Conservation (phyloP, 1,140 invertebrate species). For the Agraylea sexmaculata region DNA sequence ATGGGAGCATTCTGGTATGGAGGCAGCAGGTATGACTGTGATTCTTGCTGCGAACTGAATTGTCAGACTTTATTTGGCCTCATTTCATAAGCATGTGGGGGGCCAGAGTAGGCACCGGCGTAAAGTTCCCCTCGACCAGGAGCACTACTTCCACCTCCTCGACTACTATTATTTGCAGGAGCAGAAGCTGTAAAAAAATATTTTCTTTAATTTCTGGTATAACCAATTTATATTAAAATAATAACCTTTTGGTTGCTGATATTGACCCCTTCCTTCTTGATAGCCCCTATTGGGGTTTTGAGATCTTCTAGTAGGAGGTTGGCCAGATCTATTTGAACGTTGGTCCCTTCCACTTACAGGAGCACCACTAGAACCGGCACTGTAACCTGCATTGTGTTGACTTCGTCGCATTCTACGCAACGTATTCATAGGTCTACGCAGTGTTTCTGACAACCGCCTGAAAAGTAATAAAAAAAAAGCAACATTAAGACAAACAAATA, state of each 20-base stretch:
- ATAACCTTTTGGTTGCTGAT: constrained; percentile 19
- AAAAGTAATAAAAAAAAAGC: constrained; percentile 7
- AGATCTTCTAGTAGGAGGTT: constrained; percentile 1
- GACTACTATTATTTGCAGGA: constrained; percentile 26
- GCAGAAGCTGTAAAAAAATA: constrained; percentile 24
- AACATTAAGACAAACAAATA: not conserved
- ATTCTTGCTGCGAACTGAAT: constrained; percentile 20
- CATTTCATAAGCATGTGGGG: constrained; percentile 14
- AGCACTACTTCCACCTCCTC: constrained; percentile 26
- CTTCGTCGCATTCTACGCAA: constrained; percentile 56
- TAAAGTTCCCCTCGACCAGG: constrained; percentile 31
- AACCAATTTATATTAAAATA: constrained; percentile 6
- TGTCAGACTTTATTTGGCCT: constrained; percentile 21
- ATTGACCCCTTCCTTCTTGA: constrained; percentile 18
- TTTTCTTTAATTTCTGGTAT: not conserved
- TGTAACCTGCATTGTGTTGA: constrained; percentile 11
- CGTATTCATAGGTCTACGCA: constrained; percentile 80
- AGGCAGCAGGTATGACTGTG: constrained; percentile 35
- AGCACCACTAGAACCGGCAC: constrained; percentile 16
- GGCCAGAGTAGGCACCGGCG: constrained; percentile 31
- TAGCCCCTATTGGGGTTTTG: constrained; percentile 14
- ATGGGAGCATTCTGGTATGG: constrained; percentile 30
- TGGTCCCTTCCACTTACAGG: not conserved
- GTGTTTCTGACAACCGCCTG: constrained; percentile 72
- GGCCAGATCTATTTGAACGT: constrained; percentile 2